Conservation (phyloP, 2,888 invertebrate genomes). For the Bursaphelenchus okinawaensis region DNA sequence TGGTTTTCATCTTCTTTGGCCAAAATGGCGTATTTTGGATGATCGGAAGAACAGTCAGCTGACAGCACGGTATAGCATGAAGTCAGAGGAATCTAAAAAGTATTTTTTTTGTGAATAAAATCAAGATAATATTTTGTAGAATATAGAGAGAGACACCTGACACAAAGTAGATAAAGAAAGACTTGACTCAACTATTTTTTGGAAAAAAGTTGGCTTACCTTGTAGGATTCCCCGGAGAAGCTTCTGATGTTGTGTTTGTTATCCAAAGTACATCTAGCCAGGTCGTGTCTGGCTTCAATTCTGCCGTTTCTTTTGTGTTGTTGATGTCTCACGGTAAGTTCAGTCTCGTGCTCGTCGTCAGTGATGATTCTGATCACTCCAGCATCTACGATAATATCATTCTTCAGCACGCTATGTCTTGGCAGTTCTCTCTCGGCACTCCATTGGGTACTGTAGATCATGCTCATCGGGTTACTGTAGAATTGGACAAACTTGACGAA, state of each 20-base stretch:
- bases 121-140: neutral
- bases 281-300: neutral
- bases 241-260: slow-evolving; percentile 30
- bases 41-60: slow-evolving; percentile 56
- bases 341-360: neutral
- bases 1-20: slow-evolving; percentile 44
- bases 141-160: neutral
- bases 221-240: slow-evolving; percentile 50
- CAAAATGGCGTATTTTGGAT: slow-evolving; percentile 56
- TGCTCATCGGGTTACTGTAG: neutral
- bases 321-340: neutral
- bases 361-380: slow-evolving; percentile 1
- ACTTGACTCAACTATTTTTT: neutral
- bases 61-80: slow-evolving; percentile 59
- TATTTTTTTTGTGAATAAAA: neutral
- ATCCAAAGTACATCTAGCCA: slow-evolving; percentile 9
- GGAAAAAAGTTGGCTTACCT: slow-evolving; percentile 13
- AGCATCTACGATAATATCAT: neutral
- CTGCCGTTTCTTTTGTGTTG: neutral
- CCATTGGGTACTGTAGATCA: neutral
- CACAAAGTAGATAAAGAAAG: too few relatives aligned
- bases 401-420: neutral
- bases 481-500: neutral
- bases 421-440: neutral
- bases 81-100: slow-evolving; percentile 17